These are phyloP conservation scores for Himalopsyche phryganea DNA, from an alignment of 1,140 invertebrate species.

Conservation along the genomic window DNA sequence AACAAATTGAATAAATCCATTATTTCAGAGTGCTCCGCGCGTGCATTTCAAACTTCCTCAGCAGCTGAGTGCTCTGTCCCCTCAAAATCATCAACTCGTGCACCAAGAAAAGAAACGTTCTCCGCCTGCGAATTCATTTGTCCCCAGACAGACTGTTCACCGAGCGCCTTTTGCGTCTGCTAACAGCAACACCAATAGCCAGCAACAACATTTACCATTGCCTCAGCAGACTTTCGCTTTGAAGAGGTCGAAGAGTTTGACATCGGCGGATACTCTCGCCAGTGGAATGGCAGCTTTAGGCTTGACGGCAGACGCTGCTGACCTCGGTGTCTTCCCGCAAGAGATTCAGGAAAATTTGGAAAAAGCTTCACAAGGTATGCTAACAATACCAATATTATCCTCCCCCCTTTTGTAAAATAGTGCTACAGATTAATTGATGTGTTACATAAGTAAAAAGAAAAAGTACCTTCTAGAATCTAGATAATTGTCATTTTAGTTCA, in stretches of 20 bases:
- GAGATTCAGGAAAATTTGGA: conserved; percentile 69
- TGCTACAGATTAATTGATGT: too few relatives aligned
- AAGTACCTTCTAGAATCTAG: too few relatives aligned
- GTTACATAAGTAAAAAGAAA: too few relatives aligned
- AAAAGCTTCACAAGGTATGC: conserved; percentile 64
- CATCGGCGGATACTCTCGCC: conserved; percentile 64
- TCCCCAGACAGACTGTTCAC: conserved; percentile 42
- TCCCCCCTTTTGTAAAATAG: too few relatives aligned
- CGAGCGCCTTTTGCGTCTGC: conserved; percentile 37
- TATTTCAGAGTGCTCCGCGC: conserved; percentile 45
- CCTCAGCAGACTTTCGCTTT: conserved; percentile 54
- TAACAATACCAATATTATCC: too few relatives aligned
- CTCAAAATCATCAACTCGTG: conserved; percentile 9
- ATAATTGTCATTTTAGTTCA: too few relatives aligned
- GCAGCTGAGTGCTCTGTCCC: conserved; percentile 38
- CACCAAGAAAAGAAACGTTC: conserved; percentile 49
- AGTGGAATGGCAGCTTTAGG: conserved; percentile 59
- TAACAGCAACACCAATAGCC: not conserved
- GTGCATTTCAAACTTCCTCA: conserved; percentile 56
- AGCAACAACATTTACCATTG: conserved; percentile 38
- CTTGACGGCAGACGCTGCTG: conserved; percentile 62
- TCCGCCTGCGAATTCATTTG: conserved; percentile 43
- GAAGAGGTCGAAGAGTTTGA: conserved; percentile 78
- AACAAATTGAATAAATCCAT: too few relatives aligned
- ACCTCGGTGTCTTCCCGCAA: conserved; percentile 68